phyloP scores from a whole-genome alignment of 2,797 vertebrate genomes.

The Eupleurogrammus muticus region DNA sequence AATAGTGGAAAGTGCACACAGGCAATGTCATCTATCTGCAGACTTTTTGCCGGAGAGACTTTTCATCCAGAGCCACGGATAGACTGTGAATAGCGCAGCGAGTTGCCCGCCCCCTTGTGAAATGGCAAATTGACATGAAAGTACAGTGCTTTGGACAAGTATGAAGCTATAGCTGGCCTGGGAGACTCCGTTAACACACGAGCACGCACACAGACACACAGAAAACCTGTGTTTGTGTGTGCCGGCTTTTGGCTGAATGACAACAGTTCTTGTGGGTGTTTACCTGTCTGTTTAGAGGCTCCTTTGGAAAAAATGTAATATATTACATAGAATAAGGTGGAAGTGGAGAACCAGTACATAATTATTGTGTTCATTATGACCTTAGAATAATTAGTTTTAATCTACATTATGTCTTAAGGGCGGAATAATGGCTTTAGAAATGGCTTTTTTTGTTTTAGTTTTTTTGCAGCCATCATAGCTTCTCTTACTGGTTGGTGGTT shows the following conservation, averaged over 20 bases:
- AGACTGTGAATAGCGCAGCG: conserved; percentile 28
- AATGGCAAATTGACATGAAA: conserved; percentile 66
- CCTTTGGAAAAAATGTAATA: not conserved
- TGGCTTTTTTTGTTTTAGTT: too few relatives aligned
- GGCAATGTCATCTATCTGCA: not conserved
- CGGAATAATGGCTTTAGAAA: too few relatives aligned
- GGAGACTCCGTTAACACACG: conserved; percentile 40
- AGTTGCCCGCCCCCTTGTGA: conserved; percentile 39
- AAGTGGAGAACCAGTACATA: too few relatives aligned
- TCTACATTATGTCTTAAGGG: too few relatives aligned
- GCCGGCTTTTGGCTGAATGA: conserved; percentile 18
- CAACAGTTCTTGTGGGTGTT: conserved; percentile 23
- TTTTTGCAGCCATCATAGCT: too few relatives aligned
- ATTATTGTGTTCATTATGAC: too few relatives aligned
- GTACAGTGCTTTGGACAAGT: conserved; percentile 69
- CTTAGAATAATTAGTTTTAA: too few relatives aligned
- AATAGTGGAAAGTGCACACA: not conserved
- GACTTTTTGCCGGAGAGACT: conserved; percentile 40
- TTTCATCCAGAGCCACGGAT: conserved; percentile 25
- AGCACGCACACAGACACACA: conserved; percentile 10
- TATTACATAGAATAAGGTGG: too few relatives aligned
- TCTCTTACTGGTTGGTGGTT: too few relatives aligned
- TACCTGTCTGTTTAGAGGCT: conserved; percentile 35
- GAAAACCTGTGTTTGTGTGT: conserved; percentile 9
- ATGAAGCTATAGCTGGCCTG: conserved; percentile 27